Conservation (phyloP, 2,113 vertebrate species). For the Chionomys nivalis region DNA sequence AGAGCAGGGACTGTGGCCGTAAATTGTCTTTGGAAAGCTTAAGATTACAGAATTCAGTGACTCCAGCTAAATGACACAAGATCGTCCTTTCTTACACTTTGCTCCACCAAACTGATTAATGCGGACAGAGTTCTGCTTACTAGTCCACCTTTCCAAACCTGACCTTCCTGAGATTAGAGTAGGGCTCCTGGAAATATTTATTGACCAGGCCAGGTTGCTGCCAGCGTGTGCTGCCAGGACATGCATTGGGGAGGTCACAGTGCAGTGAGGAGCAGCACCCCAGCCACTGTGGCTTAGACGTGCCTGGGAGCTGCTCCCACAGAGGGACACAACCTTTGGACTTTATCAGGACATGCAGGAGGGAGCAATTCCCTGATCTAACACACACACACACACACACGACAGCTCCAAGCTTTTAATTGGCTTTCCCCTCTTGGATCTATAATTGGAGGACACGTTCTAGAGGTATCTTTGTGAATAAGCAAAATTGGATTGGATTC, state of each 20-base stretch:
- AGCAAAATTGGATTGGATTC: background rate
- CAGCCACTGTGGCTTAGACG: background rate
- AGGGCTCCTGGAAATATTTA: constrained; percentile 84
- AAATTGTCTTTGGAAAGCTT: constrained; percentile 52
- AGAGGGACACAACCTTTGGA: constrained; percentile 79
- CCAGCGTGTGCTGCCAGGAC: constrained; percentile 64
- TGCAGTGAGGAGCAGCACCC: constrained; percentile 49
- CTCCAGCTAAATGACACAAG: constrained; percentile 68
- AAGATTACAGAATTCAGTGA: constrained; percentile 20
- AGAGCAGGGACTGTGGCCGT: constrained; percentile 48
- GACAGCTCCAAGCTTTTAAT: constrained; percentile 39
- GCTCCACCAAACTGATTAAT: constrained; percentile 73
- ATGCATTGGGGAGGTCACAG: constrained; percentile 65
- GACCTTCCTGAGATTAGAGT: constrained; percentile 83
- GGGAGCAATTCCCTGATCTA: constrained; percentile 64
- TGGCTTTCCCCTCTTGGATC: constrained; percentile 35
- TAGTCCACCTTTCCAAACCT: constrained; percentile 83
- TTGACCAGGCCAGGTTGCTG: constrained; percentile 73
- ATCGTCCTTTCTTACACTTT: constrained; percentile 79
- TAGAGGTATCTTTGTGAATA: background rate
- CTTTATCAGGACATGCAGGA: constrained; percentile 67
- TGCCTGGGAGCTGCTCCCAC: constrained; percentile 59
- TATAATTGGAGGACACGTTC: background rate
- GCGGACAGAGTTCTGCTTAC: constrained; percentile 73
- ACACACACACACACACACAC: constrained; percentile 32